Percentiles rank a stretch among this genome's conserved stretches.
phyloP scores from a whole-genome alignment of 2,888 invertebrate genomes.

The Pherbina coryleti region DNA sequence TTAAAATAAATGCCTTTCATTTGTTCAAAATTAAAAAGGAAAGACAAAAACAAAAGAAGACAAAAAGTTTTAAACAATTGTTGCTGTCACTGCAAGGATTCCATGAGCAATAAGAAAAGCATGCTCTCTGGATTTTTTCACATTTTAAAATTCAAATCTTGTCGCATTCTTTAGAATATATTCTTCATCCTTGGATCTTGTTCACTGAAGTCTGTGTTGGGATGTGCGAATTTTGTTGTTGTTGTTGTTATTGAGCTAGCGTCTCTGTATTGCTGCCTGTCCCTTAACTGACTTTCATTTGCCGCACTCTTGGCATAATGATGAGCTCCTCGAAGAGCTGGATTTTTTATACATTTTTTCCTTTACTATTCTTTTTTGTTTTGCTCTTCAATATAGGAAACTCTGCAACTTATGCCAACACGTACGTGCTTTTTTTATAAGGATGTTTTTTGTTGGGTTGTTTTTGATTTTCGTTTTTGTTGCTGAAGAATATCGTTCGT shows the following conservation, averaged over 20 bases:
- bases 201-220: background rate
- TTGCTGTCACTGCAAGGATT: background rate
- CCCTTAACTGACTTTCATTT: slow-evolving; percentile 41
- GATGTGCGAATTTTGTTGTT: background rate
- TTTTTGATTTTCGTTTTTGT: slow-evolving; percentile 8
- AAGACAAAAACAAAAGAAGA: background rate
- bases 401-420: slow-evolving; percentile 20
- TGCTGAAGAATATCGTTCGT: background rate
- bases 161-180: slow-evolving; percentile 7
- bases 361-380: background rate
- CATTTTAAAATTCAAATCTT: slow-evolving; percentile 27
- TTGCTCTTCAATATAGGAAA: slow-evolving; percentile 1
- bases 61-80: background rate
- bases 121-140: background rate
- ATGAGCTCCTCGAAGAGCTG: slow-evolving; percentile 19
- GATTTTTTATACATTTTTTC: background rate
- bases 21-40: slow-evolving; percentile 7
- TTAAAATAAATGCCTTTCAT: slow-evolving; percentile 26
- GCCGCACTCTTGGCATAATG: slow-evolving; percentile 38
- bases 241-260: background rate
- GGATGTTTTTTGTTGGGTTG: background rate
- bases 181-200: background rate
- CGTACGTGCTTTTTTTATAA: slow-evolving; percentile 26
- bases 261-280: slow-evolving; percentile 21
- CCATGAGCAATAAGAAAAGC: no score